A percentile compares a stretch with the other conserved stretches of the same genome.
Evolutionary conservation across 2,797 vertebrate genomes (phyloP).

Genomic region (Semotilus atromaculatus): DNA sequence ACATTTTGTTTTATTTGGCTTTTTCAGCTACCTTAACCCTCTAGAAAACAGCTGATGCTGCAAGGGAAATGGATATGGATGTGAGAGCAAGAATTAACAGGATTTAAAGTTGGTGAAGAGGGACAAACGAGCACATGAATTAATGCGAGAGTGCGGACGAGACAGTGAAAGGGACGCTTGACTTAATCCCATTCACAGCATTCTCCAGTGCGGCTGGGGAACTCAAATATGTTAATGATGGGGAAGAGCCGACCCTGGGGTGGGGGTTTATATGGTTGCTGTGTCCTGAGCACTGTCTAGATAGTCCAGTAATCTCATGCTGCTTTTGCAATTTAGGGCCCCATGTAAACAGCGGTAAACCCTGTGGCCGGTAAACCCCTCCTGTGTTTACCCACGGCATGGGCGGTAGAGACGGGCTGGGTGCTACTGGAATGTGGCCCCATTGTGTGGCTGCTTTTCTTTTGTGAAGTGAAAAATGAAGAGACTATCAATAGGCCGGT

Average conservation of each 20-base stretch:
- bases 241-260: constrained; percentile 24
- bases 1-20: constrained; percentile 24
- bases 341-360: constrained; percentile 48
- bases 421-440: constrained; percentile 67
- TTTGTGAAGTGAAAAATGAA: constrained; percentile 81
- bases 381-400: constrained; percentile 48
- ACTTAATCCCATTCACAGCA: constrained; percentile 48
- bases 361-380: constrained; percentile 21
- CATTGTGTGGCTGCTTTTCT: constrained; percentile 72
- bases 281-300: constrained; percentile 22
- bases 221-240: constrained; percentile 56
- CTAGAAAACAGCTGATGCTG: constrained; percentile 49
- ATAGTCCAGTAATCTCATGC: constrained; percentile 43
- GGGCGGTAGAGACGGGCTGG: constrained; percentile 54
- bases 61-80: constrained; percentile 65
- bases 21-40: constrained; percentile 33
- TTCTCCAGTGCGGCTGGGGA: constrained; percentile 29
- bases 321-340: constrained; percentile 15
- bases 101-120: constrained; percentile 65
- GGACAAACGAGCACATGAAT: constrained; percentile 60
- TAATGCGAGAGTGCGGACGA: constrained; percentile 54
- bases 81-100: constrained; percentile 63
- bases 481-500: constrained; percentile 69
- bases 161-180: constrained; percentile 40
- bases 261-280: constrained; percentile 27